Conservation (phyloP, 2,797 vertebrate species). For the Sebastes jordani region DNA sequence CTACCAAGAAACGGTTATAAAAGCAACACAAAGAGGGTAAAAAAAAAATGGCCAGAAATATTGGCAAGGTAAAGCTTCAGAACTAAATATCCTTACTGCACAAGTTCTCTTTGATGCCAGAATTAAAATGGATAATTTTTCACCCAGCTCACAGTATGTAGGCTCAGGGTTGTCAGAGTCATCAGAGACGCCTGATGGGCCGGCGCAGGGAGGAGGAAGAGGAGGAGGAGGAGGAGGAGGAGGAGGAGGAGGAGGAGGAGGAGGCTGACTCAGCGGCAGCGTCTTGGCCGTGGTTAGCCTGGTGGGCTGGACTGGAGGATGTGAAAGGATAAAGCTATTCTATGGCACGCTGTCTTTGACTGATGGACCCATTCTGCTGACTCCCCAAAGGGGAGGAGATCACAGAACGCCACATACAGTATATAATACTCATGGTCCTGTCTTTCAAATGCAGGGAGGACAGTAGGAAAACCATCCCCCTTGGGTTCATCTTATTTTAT, state of each 20-base stretch:
- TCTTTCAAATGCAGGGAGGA: neutral
- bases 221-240: constrained; percentile 31
- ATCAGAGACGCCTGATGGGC: constrained; percentile 23
- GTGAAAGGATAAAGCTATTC: constrained; percentile 37
- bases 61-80: neutral
- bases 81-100: neutral
- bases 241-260: constrained; percentile 38
- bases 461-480: no score
- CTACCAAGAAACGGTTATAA: neutral
- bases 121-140: constrained; percentile 14
- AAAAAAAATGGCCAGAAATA: neutral
- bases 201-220: constrained; percentile 6
- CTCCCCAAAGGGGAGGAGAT: constrained; percentile 6
- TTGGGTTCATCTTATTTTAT: no score
- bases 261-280: constrained; percentile 66
- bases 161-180: constrained; percentile 28
- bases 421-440: neutral
- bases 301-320: constrained; percentile 50
- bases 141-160: neutral
- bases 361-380: constrained; percentile 49
- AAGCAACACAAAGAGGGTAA: neutral
- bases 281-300: constrained; percentile 53
- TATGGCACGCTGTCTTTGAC: constrained; percentile 28
- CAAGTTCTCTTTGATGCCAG: neutral
- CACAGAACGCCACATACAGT: neutral